Percentiles rank a stretch among this genome's conserved stretches.
Evolutionary conservation across 2,113 vertebrate species (phyloP).

Genomic region (Fregetta grallaria): DNA sequence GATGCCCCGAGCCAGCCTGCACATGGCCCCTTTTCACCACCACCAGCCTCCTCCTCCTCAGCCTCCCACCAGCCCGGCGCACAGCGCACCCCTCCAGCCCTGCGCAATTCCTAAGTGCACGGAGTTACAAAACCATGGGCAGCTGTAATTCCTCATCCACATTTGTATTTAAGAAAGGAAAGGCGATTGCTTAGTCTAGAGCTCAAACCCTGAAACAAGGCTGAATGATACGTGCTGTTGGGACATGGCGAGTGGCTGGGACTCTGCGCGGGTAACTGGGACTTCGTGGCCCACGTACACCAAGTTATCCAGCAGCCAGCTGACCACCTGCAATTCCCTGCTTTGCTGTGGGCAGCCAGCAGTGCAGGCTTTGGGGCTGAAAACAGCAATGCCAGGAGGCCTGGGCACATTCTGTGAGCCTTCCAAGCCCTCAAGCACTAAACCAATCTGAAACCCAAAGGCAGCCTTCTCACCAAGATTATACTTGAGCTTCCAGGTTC

Average conservation of each 20-base stretch:
- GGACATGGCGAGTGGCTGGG: rapidly evolving
- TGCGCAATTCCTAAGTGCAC: rapidly evolving
- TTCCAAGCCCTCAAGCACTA: not conserved
- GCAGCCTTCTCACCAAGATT: not conserved
- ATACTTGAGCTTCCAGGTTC: not conserved
- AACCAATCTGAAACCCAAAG: not conserved
- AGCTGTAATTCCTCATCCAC: not conserved
- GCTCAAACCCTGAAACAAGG: not conserved
- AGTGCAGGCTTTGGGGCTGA: not conserved
- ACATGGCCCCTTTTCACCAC: not conserved
- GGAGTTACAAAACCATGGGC: not conserved
- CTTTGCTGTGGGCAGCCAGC: not conserved
- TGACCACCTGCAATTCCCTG: not conserved
- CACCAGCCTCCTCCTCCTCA: not conserved
- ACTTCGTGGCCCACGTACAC: rapidly evolving
- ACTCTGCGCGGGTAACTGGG: not conserved
- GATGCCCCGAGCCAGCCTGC: not conserved
- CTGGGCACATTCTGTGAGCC: not conserved
- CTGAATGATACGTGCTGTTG: not conserved
- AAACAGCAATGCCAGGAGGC: not conserved
- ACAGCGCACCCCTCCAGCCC: not conserved
- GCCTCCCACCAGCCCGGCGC: not conserved
- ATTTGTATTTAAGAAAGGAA: not conserved
- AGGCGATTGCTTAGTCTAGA: not conserved
- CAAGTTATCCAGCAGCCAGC: not conserved